Percentiles rank a stretch among this genome's conserved stretches.
Conservation (phyloP, 2,888 invertebrate species). For the Elegia similella region DNA sequence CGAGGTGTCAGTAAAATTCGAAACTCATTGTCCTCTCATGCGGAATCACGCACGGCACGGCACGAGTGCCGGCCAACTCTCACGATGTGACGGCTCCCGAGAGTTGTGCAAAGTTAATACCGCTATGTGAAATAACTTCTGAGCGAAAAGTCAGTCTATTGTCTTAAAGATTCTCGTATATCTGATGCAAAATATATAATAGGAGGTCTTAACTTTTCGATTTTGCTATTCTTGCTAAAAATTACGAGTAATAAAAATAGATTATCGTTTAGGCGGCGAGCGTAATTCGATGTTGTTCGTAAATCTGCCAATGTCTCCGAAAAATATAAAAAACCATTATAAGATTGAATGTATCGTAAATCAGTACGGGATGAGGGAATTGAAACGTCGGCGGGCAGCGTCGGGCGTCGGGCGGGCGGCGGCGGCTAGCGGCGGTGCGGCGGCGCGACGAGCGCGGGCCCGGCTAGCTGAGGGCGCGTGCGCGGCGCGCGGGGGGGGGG, state of each 20-base stretch:
- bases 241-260: not conserved
- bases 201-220: too few species aligned
- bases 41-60: not conserved
- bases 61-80: not conserved
- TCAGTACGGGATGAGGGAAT: conserved; percentile 65
- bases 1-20: not conserved
- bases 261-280: not conserved
- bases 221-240: too few species aligned
- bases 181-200: too few species aligned
- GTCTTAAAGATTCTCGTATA: too few species aligned
- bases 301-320: conserved; percentile 26
- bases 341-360: conserved; percentile 56
- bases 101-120: not conserved
- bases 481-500: conserved; percentile 38
- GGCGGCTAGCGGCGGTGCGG: conserved; percentile 38
- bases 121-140: too few species aligned
- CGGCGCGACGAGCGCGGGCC: conserved; percentile 35
- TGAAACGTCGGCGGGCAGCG: conserved; percentile 56
- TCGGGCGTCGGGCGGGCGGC: conserved; percentile 32
- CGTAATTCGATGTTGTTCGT: conserved; percentile 22
- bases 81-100: not conserved
- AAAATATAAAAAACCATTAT: conserved; percentile 36
- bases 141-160: too few species aligned
- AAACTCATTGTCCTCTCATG: not conserved
- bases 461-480: conserved; percentile 38